Percentiles rank a stretch among this genome's conserved stretches.
Evolutionary conservation across 2,797 vertebrate genomes (phyloP).

Genomic region (Muscicapa comitata): DNA sequence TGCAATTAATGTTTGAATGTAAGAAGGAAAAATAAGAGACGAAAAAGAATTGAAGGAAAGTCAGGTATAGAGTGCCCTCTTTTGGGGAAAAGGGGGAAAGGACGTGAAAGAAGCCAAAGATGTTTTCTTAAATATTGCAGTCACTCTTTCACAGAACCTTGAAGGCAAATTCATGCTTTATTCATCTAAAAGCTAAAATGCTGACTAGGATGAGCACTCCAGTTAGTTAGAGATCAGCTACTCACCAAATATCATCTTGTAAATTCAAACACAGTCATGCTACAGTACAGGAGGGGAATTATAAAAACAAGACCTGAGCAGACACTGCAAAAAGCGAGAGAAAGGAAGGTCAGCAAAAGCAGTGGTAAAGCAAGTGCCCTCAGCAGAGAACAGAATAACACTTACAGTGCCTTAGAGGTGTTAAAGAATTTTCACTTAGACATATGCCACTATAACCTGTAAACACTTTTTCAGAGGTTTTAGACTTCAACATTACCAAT

Average conservation of each 20-base stretch:
- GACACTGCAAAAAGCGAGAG: neutral
- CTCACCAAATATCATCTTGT: neutral
- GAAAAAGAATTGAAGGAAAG: neutral
- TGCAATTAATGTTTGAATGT: neutral
- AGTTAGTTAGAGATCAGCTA: neutral
- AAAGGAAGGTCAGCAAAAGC: neutral
- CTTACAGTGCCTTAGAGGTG: neutral
- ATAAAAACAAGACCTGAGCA: neutral
- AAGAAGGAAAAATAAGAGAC: fast-evolving
- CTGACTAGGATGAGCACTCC: neutral
- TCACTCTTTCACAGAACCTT: neutral
- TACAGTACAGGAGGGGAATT: neutral
- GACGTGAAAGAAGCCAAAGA: neutral
- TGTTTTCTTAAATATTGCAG: neutral
- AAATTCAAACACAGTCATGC: neutral
- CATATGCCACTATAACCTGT: neutral
- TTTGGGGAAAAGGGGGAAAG: neutral
- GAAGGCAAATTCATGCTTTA: slow-evolving; percentile 3
- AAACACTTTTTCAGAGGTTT: neutral
- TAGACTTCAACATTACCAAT: neutral
- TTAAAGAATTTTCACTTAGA: neutral
- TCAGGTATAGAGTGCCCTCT: slow-evolving; percentile 49
- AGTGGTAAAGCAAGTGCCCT: neutral
- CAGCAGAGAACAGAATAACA: neutral
- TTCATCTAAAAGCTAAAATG: neutral